These are phyloP conservation scores for Eulemur rubriventer DNA, from an alignment of 2,797 vertebrate genomes.

Conservation along the genomic window DNA sequence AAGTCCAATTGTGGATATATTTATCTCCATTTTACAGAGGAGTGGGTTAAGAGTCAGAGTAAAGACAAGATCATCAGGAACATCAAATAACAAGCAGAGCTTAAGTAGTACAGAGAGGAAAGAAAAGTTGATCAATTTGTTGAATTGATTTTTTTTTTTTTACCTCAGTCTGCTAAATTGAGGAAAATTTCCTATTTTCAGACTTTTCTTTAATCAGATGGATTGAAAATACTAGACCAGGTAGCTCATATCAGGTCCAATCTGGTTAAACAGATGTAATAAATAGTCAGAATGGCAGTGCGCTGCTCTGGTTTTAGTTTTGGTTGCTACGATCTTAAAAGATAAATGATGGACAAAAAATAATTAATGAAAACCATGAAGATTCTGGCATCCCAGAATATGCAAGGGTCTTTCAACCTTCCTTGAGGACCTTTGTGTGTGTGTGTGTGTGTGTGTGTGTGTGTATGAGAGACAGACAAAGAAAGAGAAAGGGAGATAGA, in stretches of 20 bases:
- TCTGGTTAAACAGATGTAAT: background rate
- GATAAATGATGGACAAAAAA: background rate
- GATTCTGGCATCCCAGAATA: background rate
- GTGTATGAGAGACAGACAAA: background rate
- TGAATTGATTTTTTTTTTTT: background rate
- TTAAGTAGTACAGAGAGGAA: background rate
- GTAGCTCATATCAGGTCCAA: background rate
- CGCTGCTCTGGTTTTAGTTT: background rate
- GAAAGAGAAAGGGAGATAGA: background rate
- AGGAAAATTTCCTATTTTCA: background rate
- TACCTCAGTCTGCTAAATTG: background rate
- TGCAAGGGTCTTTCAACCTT: background rate
- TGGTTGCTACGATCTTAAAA: background rate
- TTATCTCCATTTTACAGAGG: background rate
- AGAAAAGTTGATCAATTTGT: background rate
- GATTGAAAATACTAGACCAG: background rate
- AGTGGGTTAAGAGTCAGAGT: no score
- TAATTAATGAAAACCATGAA: background rate
- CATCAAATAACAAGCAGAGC: background rate
- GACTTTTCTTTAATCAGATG: background rate
- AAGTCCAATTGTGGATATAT: background rate
- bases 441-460: background rate
- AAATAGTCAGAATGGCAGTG: background rate
- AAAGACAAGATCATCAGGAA: background rate
- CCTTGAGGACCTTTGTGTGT: background rate